phyloP scores from a whole-genome alignment of 2,888 invertebrate species.

The Nemurella pictetii region DNA sequence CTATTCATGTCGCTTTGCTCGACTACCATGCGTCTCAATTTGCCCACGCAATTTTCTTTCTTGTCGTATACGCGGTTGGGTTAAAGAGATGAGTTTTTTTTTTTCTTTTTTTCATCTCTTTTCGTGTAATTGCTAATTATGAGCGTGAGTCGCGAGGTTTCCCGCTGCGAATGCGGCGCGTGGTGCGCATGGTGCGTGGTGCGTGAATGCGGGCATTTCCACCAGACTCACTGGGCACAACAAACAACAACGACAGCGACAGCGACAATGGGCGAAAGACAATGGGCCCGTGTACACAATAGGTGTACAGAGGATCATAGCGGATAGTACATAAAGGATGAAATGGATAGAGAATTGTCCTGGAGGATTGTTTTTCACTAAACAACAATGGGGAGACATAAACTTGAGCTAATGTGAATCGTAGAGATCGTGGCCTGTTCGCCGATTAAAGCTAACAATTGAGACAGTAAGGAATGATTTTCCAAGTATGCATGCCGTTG shows the following conservation, averaged over 20 bases:
- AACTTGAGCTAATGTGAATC: not conserved
- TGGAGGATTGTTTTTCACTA: not conserved
- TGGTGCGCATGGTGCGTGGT: not conserved
- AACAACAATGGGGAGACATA: not conserved
- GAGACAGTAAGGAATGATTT: too few species aligned
- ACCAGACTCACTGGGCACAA: not conserved
- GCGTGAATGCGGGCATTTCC: not conserved
- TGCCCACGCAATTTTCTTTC: not conserved
- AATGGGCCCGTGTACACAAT: not conserved
- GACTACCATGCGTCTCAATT: not conserved
- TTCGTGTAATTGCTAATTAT: not conserved
- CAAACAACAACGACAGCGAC: not conserved
- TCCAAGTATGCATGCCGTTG: not conserved
- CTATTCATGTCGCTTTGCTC: too few species aligned
- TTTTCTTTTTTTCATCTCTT: not conserved
- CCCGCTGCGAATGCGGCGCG: not conserved
- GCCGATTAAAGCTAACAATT: not conserved
- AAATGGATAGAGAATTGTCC: not conserved
- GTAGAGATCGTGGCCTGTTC: conserved; percentile 1
- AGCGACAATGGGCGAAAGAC: not conserved
- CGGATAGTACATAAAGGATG: conserved; percentile 4
- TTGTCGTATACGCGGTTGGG: not conserved
- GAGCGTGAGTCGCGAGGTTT: not conserved
- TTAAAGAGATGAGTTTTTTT: not conserved
- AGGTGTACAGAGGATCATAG: not conserved